A percentile compares a stretch with the other conserved stretches of the same genome.
Evolutionary conservation across 2,113 vertebrate genomes (phyloP).

Genomic region (Spea bombifrons): DNA sequence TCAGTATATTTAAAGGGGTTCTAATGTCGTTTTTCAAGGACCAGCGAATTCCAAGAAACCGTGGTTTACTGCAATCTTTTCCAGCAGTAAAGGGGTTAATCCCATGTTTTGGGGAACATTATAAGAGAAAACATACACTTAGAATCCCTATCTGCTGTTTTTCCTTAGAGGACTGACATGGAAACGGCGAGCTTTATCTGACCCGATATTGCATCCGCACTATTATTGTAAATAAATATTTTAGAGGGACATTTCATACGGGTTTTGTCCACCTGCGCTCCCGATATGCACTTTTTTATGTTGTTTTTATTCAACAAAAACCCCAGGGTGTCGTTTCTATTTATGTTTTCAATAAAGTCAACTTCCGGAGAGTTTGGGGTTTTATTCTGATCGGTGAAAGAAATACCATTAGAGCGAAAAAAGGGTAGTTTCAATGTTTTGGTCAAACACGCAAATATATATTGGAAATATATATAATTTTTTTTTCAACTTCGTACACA

Average conservation of each 20-base stretch:
- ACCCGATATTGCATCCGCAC: slow-evolving; percentile 59
- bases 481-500: no score
- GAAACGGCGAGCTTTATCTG: slow-evolving; percentile 52
- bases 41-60: no score
- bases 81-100: no score
- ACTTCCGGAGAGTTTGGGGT: slow-evolving; percentile 4
- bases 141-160: no score
- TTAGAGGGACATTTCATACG: slow-evolving; percentile 58
- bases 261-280: slow-evolving; percentile 43
- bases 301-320: slow-evolving; percentile 54
- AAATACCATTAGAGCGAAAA: slow-evolving; percentile 53
- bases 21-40: no score
- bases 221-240: slow-evolving; percentile 65
- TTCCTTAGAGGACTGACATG: slow-evolving; percentile 61
- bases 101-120: no score
- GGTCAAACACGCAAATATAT: no score
- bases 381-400: slow-evolving; percentile 8
- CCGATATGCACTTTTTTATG: slow-evolving; percentile 56
- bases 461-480: no score
- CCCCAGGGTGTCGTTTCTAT: slow-evolving; percentile 37
- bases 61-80: no score
- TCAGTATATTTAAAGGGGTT: no score
- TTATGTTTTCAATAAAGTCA: slow-evolving; percentile 34
- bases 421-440: no score
- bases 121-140: no score